phyloP scores from a whole-genome alignment of 2,797 vertebrate species.

The Rhinatrema bivittatum region DNA sequence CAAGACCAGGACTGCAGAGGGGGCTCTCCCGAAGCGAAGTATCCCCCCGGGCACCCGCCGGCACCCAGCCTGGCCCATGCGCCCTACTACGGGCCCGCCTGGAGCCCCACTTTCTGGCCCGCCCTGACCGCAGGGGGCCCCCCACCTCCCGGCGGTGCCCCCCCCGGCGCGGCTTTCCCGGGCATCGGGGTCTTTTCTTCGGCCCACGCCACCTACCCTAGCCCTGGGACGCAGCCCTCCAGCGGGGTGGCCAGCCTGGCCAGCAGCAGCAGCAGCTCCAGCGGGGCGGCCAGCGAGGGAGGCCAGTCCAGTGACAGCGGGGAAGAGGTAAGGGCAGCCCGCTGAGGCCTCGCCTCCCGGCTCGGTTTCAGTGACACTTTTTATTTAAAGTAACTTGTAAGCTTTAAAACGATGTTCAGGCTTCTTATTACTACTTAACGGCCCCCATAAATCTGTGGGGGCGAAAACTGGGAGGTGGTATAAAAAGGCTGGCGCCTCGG shows the following conservation, averaged over 20 bases:
- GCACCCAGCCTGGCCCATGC: slow-evolving; percentile 37
- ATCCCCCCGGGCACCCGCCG: slow-evolving; percentile 27
- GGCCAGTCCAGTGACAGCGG: slow-evolving; percentile 53
- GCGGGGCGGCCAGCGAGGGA: slow-evolving; percentile 58
- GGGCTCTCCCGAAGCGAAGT: slow-evolving; percentile 25
- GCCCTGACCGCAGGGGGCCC: slow-evolving; percentile 51
- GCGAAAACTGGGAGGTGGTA: too few species aligned
- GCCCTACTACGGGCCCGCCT: slow-evolving; percentile 56
- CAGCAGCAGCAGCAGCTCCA: slow-evolving; percentile 64
- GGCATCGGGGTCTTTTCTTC: slow-evolving; percentile 24
- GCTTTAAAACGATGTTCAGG: too few species aligned
- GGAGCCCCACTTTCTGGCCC: slow-evolving; percentile 67
- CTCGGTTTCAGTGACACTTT: too few species aligned
- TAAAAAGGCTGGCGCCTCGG: too few species aligned
- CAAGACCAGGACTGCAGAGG: slow-evolving; percentile 40
- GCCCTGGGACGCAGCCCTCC: slow-evolving; percentile 35
- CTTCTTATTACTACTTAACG: too few species aligned
- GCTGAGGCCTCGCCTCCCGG: too few species aligned
- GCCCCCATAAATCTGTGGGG: too few species aligned
- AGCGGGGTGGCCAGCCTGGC: slow-evolving; percentile 13
- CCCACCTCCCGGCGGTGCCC: slow-evolving; percentile 14
- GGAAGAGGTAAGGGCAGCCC: slow-evolving; percentile 50
- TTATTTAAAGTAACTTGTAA: too few species aligned
- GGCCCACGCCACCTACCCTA: slow-evolving; percentile 37
- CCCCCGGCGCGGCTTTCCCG: slow-evolving; percentile 24